Evolutionary conservation across 2,113 vertebrate species (phyloP).

Genomic region (Mormyrus iriodes): DNA sequence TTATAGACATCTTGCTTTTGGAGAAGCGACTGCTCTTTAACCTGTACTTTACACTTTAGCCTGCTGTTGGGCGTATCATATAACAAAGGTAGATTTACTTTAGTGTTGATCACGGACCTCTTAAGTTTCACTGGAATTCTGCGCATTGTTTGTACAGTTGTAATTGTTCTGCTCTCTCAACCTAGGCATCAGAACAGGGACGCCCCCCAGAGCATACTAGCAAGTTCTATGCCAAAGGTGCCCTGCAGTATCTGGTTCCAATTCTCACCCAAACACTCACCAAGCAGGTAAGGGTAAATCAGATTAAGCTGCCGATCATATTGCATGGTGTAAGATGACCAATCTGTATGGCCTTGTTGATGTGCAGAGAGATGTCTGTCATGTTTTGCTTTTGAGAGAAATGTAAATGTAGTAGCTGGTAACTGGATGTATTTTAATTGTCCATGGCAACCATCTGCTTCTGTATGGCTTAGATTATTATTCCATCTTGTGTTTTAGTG

Average conservation of each 20-base stretch:
- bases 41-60: not conserved
- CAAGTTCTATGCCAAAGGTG: conserved; percentile 98
- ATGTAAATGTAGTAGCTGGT: not conserved
- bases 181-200: conserved; percentile 90
- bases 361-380: not conserved
- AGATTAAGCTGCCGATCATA: not conserved
- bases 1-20: not conserved
- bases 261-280: conserved; percentile 94
- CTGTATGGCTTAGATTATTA: not conserved
- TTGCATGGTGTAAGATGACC: not conserved
- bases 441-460: not conserved
- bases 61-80: not conserved
- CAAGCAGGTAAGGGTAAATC: conserved; percentile 77
- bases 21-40: not conserved
- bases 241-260: conserved; percentile 91
- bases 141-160: not conserved
- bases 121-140: not conserved
- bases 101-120: not conserved
- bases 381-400: not conserved
- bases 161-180: not conserved
- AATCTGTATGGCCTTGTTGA: not conserved
- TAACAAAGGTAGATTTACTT: not conserved
- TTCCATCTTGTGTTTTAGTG: not conserved
- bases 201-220: conserved; percentile 96
- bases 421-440: not conserved